Evolutionary conservation across 2,888 invertebrate species (phyloP).

Genomic region (Drosophila diplacantha): DNA sequence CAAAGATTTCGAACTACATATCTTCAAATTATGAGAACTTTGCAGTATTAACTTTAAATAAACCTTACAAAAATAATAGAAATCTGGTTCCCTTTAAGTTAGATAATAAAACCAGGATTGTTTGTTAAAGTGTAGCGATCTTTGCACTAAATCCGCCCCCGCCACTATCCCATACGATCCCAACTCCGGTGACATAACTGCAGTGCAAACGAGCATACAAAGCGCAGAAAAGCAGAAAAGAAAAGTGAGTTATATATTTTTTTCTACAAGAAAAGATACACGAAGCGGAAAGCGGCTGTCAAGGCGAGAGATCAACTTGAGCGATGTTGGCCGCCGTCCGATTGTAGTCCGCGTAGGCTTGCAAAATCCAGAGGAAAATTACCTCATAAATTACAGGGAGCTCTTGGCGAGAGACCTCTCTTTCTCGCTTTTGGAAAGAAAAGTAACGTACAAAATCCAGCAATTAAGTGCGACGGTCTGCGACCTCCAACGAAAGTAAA

Average conservation of each 20-base stretch:
- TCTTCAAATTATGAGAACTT: background rate
- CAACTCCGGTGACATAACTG: constrained; percentile 32
- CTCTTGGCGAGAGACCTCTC: background rate
- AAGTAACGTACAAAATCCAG: constrained; percentile 39
- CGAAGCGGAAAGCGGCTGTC: constrained; percentile 54
- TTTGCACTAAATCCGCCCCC: constrained; percentile 22
- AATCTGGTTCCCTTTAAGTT: background rate
- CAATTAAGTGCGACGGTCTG: constrained; percentile 56
- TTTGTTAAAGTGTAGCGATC: constrained; percentile 14
- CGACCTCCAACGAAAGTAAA: constrained; percentile 76
- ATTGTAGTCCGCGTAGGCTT: constrained; percentile 47
- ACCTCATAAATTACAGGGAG: constrained; percentile 54
- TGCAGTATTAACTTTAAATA: background rate
- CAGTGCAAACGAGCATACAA: constrained; percentile 26
- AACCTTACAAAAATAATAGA: background rate
- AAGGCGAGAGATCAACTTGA: constrained; percentile 51
- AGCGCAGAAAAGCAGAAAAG: constrained; percentile 18
- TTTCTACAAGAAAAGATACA: constrained; percentile 47
- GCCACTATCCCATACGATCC: constrained; percentile 7
- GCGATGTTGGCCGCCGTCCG: constrained; percentile 40
- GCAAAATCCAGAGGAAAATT: constrained; percentile 65
- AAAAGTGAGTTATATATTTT: constrained; percentile 34
- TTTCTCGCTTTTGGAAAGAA: constrained; percentile 11
- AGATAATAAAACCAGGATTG: no score
- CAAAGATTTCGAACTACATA: background rate